These are phyloP conservation scores for Chironomus tepperi DNA, from an alignment of 1,140 invertebrate species.

Conservation along the genomic window DNA sequence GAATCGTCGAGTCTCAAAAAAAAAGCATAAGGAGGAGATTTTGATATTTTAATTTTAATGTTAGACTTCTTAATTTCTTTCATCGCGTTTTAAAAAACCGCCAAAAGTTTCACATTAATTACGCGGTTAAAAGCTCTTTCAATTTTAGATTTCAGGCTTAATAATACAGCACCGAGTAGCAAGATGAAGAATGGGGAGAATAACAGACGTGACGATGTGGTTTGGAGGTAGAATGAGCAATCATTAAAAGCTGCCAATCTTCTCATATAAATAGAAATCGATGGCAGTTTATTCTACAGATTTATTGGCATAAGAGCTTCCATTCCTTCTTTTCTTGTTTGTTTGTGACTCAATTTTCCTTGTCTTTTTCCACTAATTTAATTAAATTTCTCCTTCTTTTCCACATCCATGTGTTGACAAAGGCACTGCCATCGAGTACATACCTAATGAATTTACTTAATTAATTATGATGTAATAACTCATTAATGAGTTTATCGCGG, in stretches of 20 bases:
- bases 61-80: background rate
- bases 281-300: background rate
- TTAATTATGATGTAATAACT: too few species aligned
- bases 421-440: too few species aligned
- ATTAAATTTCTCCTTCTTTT: background rate
- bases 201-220: background rate
- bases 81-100: background rate
- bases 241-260: constrained; percentile 13
- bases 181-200: background rate
- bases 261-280: background rate
- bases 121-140: background rate
- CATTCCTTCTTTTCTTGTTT: too few species aligned
- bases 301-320: background rate
- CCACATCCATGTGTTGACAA: background rate
- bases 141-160: background rate
- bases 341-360: background rate
- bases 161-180: background rate
- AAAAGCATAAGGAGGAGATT: background rate
- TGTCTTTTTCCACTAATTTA: background rate
- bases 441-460: too few species aligned
- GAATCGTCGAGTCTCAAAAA: background rate
- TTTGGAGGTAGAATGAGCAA: background rate
- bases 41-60: background rate
- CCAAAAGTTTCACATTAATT: constrained; percentile 9
- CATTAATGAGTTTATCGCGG: too few species aligned